Evolutionary conservation across 2,888 invertebrate genomes (phyloP), one percentile per base, ranked within the genome.

Genomic region (Parelbella ahira): DNA sequence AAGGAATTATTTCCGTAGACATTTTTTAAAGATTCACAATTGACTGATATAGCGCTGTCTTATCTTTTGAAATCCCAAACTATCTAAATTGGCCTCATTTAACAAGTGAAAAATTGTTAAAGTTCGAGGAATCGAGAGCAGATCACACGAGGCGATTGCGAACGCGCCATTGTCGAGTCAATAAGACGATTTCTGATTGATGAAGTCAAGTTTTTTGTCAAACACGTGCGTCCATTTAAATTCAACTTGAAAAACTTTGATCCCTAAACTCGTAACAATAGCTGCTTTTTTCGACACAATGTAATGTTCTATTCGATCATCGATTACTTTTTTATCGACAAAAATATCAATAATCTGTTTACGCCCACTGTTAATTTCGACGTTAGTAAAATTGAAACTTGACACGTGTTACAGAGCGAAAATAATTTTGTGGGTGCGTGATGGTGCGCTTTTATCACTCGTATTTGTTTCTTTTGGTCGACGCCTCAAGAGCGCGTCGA

Each of bases 341-440:
- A 78, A 81, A 84, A 86, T 84, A 86, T 84, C 84, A 78, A 84
- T 83, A 83, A 82, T 84, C 83, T 70, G 82, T 82, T 77, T 78
- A 87, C 87, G 86, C 87, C 87, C 87, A 83, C 84, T 67, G 84
- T 86, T 87, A 83, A 86, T 83, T 80, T 72, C 81, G 73, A 83
- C 82, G 77, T 79, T 76, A 69, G 76, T 83, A 77, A 76, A 83
- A 84, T 84, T 84, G 81, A 83, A 83, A 78, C 76, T 75, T 83
- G 87, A 87, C 87, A 87, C 86, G 83, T 86, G 86, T 82, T 86
- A 79, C 80, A 67, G 72, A 70, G 83, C 78, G 73, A 83, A 84
- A 79, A 83, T 83, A 79, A 81, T 80, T 83, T 76, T 62, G 76
- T 79, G 79, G 78, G 68, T 79, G 75, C 80, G 74, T 87, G 87